Evolutionary conservation across 2,113 vertebrate genomes (phyloP).

Genomic region (Zootoca vivipara): DNA sequence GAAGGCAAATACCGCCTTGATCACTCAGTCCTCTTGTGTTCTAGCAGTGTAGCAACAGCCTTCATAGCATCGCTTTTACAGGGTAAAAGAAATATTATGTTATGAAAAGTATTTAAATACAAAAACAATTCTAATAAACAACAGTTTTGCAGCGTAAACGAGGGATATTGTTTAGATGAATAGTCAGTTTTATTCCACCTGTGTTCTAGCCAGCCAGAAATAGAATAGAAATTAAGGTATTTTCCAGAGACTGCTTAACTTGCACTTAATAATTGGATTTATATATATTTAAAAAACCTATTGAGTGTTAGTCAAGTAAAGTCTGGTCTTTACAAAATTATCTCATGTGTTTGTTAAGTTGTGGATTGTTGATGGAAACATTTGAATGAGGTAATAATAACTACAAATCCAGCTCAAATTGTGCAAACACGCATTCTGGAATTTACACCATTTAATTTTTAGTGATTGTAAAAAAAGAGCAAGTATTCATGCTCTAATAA

Average conservation of each 20-base stretch:
- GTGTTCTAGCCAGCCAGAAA: neutral
- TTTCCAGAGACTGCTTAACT: neutral
- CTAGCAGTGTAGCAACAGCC: conserved; percentile 94
- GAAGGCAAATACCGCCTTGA: conserved; percentile 92
- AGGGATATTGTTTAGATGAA: neutral
- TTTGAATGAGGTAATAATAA: neutral
- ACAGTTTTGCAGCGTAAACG: neutral
- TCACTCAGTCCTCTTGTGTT: conserved; percentile 91
- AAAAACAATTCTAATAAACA: neutral
- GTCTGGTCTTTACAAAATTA: neutral
- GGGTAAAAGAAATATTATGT: conserved; percentile 71
- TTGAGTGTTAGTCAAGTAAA: too few species aligned
- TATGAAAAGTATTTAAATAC: neutral
- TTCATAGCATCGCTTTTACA: conserved; percentile 96
- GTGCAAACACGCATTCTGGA: too few species aligned
- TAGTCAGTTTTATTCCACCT: neutral
- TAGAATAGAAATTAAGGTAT: neutral
- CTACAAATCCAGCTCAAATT: neutral
- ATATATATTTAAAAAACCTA: too few species aligned
- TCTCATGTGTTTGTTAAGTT: neutral
- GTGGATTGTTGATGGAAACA: neutral
- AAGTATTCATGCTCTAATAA: neutral
- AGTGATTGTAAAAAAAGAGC: neutral
- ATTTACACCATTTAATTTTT: too few species aligned
- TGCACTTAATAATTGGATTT: neutral